Conservation (phyloP, 2,113 vertebrate genomes). For the Pteropus alecto region DNA sequence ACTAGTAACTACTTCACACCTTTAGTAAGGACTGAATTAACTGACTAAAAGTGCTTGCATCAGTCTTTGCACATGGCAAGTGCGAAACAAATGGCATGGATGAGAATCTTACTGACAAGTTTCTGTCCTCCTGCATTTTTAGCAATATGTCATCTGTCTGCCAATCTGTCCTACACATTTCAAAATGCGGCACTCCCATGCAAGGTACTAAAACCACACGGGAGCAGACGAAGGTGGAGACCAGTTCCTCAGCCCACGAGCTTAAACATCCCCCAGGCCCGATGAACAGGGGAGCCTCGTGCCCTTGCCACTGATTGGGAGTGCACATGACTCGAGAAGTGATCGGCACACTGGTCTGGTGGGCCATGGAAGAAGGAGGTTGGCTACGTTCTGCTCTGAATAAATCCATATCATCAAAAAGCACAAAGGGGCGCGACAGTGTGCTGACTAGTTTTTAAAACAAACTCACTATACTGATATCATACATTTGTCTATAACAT, state of each 20-base stretch:
- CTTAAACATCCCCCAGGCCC: not conserved
- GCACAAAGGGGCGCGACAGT: not conserved
- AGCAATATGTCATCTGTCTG: not conserved
- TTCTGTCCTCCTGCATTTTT: not conserved
- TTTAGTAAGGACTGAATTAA: not conserved
- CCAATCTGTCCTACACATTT: not conserved
- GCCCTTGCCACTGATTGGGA: accelerated
- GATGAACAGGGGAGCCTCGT: not conserved
- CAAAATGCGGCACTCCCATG: not conserved
- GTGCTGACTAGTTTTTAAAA: not conserved
- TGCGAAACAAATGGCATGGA: not conserved
- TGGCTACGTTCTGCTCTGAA: not conserved
- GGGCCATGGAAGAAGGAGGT: not conserved
- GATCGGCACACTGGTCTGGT: not conserved
- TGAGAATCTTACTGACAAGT: not conserved
- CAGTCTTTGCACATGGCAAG: not conserved
- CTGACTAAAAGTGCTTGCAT: not conserved
- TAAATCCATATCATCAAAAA: not conserved
- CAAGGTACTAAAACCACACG: not conserved
- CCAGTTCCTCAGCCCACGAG: not conserved
- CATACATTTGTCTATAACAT: too few species aligned
- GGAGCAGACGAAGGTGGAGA: not conserved
- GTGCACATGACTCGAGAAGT: not conserved
- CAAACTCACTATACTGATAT: not conserved
- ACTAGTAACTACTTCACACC: not conserved